Evolutionary conservation across 1,140 invertebrate species (phyloP), one percentile per base, ranked within the genome.

Genomic region (Hermetia illucens): DNA sequence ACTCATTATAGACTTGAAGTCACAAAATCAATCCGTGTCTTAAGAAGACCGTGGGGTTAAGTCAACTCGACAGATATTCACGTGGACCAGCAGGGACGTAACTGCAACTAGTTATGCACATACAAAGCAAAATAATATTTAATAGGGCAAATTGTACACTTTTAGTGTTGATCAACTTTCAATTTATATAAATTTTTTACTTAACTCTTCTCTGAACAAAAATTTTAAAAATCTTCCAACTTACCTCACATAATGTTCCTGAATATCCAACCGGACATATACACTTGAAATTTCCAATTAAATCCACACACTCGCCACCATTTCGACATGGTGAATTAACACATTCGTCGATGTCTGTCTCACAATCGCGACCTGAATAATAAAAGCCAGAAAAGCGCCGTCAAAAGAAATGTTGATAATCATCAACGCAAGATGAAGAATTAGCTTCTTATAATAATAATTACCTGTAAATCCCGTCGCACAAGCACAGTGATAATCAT

Each of bases 401-500:
- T 30, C 29, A 30, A 30, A 30, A 13, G 13, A 30, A 30, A 13
- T 13, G 17, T 30, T 16, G 13, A 30, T 13, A 30, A 30, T 30
- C 29, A 30, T 30, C 17, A 30, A 30, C 17, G 13, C 29, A 30
- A 36, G 31, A 30, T 30, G 22, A 20, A 36, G 10, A 13, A 37
- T 30, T 32, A 32, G 34, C 25, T 39, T 21, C n/a, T 21, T 15
- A 33, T 21, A 2, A 17, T 21, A 41, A 41, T 19, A 35, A 41
- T 10, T 22, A 8, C 88, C 88, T 1, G 72, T 69, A 71, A 83
- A 93, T 40, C 88, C 88, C 2, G 76, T 65, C 10, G 73, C 66
- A 63, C 88, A 93, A 3, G 71, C 68, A 62, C 89, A 93, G 47
- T 79, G 73, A 62, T 83, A 91, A 49, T 82, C 80, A 50, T 86